A percentile compares a stretch with the other conserved stretches of the same genome.
Conservation (phyloP, 2,888 invertebrate species). For the Noctua fimbriata region DNA sequence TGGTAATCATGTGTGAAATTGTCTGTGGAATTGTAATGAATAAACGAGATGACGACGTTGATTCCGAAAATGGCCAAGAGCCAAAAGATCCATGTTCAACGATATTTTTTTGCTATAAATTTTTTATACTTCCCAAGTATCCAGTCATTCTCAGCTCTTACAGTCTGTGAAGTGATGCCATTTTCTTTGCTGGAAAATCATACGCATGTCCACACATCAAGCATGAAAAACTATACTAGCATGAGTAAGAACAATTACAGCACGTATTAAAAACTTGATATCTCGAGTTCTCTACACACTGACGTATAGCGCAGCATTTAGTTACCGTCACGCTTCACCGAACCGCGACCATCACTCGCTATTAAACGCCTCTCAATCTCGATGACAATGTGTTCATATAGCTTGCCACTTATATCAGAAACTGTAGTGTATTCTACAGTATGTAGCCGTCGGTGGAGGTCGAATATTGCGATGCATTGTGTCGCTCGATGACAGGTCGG, state of each 20-base stretch:
- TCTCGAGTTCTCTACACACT: conserved; percentile 9
- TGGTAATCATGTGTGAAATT: not conserved
- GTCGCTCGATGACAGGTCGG: conserved; percentile 8
- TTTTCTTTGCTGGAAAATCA: conserved; percentile 20
- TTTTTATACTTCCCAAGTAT: too few species aligned
- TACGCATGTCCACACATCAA: not conserved
- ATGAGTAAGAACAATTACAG: conserved; percentile 37
- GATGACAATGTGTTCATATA: conserved; percentile 51
- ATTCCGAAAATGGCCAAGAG: not conserved
- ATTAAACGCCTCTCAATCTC: conserved; percentile 37
- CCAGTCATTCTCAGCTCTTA: not conserved
- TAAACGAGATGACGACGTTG: not conserved
- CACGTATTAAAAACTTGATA: conserved; percentile 39
- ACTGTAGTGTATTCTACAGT: conserved; percentile 16
- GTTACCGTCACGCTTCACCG: conserved; percentile 63
- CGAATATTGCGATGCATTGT: conserved; percentile 35
- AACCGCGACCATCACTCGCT: conserved; percentile 59
- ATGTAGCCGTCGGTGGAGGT: conserved; percentile 38
- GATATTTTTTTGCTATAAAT: not conserved
- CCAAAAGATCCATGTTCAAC: not conserved
- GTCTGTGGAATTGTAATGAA: not conserved
- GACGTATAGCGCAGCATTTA: conserved; percentile 53
- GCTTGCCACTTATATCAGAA: conserved; percentile 22
- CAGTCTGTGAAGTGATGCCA: too few species aligned
- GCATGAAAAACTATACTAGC: conserved; percentile 9